Evolutionary conservation across 2,113 vertebrate genomes (phyloP), one percentile per base, ranked within the genome.

Genomic region (Lichenostomus cassidix): DNA sequence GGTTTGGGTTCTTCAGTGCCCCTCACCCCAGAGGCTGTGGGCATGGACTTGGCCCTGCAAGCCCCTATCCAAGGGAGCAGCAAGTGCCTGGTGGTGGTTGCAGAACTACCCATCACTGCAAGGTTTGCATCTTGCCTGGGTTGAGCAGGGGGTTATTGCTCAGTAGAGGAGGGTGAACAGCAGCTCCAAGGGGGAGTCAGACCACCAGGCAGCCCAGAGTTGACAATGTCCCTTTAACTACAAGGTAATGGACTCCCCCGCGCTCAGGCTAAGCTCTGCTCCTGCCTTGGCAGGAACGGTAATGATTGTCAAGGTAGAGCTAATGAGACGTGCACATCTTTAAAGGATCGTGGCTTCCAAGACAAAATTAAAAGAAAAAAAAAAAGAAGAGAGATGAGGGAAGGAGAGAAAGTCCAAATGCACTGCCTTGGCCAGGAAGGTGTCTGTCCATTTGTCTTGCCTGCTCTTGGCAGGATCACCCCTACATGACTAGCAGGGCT

Each of bases 241-340:
- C 74, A 70, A 83, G 94, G 89, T 94, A 96, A 94, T 96, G 81
- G 95, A 96, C 92, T 94, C 76, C 41, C 93, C 87, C 55, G 1
- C 13, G 24, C 75, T 92, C 29, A 2, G 75, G 76, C 84, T 93
- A 88, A 93, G 94, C 87, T 93, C 87, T 90, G 79, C 80, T 96
- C 63, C 70, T 95, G 91, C 91, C 69, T 92, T 90, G 84, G 79
- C 91, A 64, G 95, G 90, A 92, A 31, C 9, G 21, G 91, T 97
- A 94, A 95, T 96, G 90, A 94, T 96, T 95, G 84, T 90, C 89
- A 92, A 94, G 92, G 96, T 93, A 96, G 92, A 95, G 94, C 94
- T 97, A 97, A 96, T 97, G 96, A 96, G 94, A 83, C 92, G 91
- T 97, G 96, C 83, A 95, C 92, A 78, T 95, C 96, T 92, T 95